A percentile compares a stretch with the other conserved stretches of the same genome.
These are phyloP conservation scores for Mormoops blainvillei DNA, from an alignment of 2,113 vertebrate species.

Conservation along the genomic window DNA sequence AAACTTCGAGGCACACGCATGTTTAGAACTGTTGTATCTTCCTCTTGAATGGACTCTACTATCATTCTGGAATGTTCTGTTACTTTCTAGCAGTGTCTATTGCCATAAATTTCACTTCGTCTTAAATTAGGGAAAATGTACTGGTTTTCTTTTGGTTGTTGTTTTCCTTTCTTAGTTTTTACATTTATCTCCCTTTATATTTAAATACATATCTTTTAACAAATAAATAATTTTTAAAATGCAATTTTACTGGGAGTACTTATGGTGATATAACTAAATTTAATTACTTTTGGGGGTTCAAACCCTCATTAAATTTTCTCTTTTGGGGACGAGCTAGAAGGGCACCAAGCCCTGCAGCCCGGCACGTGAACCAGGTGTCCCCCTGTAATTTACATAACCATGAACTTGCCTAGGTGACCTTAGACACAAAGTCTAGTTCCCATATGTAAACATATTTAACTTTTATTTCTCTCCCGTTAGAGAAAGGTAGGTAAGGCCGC, in stretches of 20 bases:
- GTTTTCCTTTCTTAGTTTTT: background rate
- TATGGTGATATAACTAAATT: background rate
- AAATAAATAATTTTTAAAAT: background rate
- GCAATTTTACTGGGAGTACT: background rate
- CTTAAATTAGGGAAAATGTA: background rate
- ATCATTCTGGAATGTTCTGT: background rate
- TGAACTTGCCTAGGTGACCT: background rate
- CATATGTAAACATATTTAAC: too few species aligned
- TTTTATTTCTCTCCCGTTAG: background rate
- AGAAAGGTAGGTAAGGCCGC: background rate
- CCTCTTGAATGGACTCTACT: background rate
- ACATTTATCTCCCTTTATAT: background rate
- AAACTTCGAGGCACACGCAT: background rate
- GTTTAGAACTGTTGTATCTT: background rate
- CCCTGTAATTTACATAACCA: rapidly evolving
- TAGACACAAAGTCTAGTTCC: background rate
- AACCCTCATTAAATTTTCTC: background rate
- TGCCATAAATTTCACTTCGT: background rate
- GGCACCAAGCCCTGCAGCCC: background rate
- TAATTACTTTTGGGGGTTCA: background rate
- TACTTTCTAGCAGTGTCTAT: too few species aligned
- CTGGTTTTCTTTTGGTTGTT: background rate
- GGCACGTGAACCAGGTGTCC: background rate
- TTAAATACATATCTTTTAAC: background rate
- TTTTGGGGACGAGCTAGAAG: background rate